Base-by-base conservation (phyloP, 92 coral and sea anemone species). In the Epizoanthus stellaris region DNA sequence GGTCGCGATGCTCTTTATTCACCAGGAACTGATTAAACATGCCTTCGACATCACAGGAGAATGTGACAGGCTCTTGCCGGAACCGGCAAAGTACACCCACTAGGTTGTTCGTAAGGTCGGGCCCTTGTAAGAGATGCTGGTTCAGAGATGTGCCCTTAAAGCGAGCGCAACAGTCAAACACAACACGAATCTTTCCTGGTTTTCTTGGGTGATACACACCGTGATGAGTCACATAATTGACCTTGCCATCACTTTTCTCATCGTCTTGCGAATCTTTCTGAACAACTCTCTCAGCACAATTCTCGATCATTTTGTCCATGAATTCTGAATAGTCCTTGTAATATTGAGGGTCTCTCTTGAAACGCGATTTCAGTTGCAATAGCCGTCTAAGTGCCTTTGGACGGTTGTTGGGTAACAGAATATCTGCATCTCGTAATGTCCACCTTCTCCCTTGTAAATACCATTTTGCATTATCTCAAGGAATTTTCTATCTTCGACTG, bases 401-500 rank as follows among this genome's bases (percentile, higher is more conserved):
- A 30, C 36, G 36, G 36, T 30, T 30, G 36, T 30, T 30, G 36
- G 36, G 36, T 30, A 30, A 30, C 36, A 30, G 36, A 30, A 30
- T 30, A 30, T 30, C 36, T 30, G 75, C 85, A 81, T 67, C 1
- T 58, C 85, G 16, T 81, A 81, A 45, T 81, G 85, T 0, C 75
- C 80, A 8, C 53, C 80, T 42, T 70, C 68, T 39, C 12, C 30
- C 16, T 83, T 63, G 64, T 59, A 53, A n/a, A 72, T 69, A 3
- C 80, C 80, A 34, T 39, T 11, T 12, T 68, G 64, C 70, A 80
- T 7, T 20, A 23, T 89, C 4, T 60, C 67, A 19, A 92, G 25
- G 80, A 92, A 89, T 4, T 21, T 87, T n/a, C 56, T 47, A 43
- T 89, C 95, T 7, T 92, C 90, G 6, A 66, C 70, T 38, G 92